Base-by-base conservation (phyloP, 2,888 invertebrate species). In the Melanargia galathea region DNA sequence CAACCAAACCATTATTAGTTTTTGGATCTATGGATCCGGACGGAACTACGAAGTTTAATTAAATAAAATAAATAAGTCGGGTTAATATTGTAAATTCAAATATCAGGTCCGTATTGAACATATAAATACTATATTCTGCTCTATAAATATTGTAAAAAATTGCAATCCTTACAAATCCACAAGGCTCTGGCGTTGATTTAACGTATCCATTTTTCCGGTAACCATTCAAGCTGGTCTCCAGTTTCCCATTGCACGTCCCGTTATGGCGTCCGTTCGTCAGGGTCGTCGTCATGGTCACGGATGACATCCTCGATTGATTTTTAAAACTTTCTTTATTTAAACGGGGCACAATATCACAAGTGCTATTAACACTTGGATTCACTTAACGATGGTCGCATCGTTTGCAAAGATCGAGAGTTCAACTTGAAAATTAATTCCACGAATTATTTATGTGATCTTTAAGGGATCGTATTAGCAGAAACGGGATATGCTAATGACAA, bases 181-280 rank as follows among this genome's bases (percentile, higher is more conserved):
- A 76, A 59, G 71, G 65, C 54, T 84, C 86, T 65, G 72, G 65
- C 54, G 83, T 82, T 62, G 79, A 76, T 75, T 86, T 87, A 26
- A 76, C 73, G 68, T 76, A 86, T 80, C 89, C 88, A 71, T 89
- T 90, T 75, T 86, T 89, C 71, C 84, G 84, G 75, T 83, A 87
- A 58, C 86, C 86, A 64, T 86, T 87, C 56, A 84, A 70, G 63
- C 79, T 77, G 33, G 79, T 81, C 74, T 88, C 88, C 71, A 85
- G 65, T 73, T 84, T 87, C 59, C 84, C 84, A 70, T 59, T 59
- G 49, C 20, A 51, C 8, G 26, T 40, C 11, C 59, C 59, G 20
- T 85, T 86, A 66, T 78, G 73, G 73, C 83, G 87, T 67, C 86
- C 87, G 67, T 88, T 87, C 43, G 82, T 85, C 61, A 87, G 79